phyloP scores from a whole-genome alignment of 30 jellyfish, hydroid and myxozoan genomes.

The Hydractinia symbiolongicarpus region DNA sequence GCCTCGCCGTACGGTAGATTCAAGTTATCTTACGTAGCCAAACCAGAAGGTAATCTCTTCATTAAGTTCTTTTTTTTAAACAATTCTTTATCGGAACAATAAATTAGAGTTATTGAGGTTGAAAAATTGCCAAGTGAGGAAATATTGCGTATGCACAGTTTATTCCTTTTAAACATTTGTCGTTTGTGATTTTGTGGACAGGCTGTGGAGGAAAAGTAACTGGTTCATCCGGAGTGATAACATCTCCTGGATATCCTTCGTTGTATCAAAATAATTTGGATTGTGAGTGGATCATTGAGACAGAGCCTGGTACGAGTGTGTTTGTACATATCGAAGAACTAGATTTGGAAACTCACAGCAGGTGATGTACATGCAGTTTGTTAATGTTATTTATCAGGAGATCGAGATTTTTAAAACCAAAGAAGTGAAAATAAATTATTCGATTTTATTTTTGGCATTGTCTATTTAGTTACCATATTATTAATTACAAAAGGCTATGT shows the following conservation, averaged over 20 bases:
- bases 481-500: too few relatives aligned
- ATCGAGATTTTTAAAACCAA: too few relatives aligned
- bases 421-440: too few relatives aligned
- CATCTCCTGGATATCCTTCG: constrained; percentile 71
- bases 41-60: constrained; percentile 28
- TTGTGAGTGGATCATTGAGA: constrained; percentile 64
- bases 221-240: constrained; percentile 47
- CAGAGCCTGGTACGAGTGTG: constrained; percentile 35
- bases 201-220: constrained; percentile 79
- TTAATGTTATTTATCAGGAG: too few relatives aligned
- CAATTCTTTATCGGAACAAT: too few relatives aligned
- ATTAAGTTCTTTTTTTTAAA: too few relatives aligned
- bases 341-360: constrained; percentile 11
- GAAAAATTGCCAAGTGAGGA: too few relatives aligned
- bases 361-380: not conserved
- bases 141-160: too few relatives aligned
- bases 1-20: constrained; percentile 47
- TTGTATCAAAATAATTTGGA: constrained; percentile 42
- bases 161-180: too few relatives aligned
- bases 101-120: too few relatives aligned
- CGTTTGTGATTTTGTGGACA: not conserved
- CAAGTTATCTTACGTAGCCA: constrained; percentile 28
- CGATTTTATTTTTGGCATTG: too few relatives aligned
- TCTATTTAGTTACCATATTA: too few relatives aligned
- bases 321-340: constrained; percentile 48